Evolutionary conservation across 2,113 vertebrate species (phyloP).

Genomic region (Cyprinodon variegatus): DNA sequence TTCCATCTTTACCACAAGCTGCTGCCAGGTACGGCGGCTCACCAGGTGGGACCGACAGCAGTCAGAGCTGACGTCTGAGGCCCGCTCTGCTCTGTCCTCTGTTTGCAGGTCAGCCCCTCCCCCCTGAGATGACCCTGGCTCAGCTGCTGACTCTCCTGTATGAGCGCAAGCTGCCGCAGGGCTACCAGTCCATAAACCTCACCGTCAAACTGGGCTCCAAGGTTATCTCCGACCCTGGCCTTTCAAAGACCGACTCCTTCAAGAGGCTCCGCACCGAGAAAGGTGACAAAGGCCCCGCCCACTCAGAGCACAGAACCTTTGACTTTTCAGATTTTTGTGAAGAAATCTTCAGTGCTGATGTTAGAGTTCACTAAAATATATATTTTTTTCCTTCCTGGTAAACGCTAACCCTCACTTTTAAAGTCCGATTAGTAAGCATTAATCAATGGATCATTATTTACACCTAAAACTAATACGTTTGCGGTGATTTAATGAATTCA

Average conservation of each 20-base stretch:
- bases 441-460: no score
- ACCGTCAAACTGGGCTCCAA: constrained; percentile 97
- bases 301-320: no score
- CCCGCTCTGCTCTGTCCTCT: background rate
- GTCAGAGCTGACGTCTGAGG: background rate
- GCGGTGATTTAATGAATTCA: no score
- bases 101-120: constrained; percentile 91
- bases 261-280: constrained; percentile 97
- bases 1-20: constrained; percentile 98
- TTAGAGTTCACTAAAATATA: no score
- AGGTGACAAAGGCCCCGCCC: constrained; percentile 76
- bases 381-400: no score
- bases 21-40: constrained; percentile 76
- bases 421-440: no score
- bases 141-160: constrained; percentile 95
- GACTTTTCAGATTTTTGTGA: no score
- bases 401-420: no score
- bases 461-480: no score
- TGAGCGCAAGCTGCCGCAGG: constrained; percentile 96
- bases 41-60: background rate
- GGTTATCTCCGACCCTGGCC: constrained; percentile 94
- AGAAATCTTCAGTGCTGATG: no score
- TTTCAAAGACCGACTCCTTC: constrained; percentile 98
- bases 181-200: constrained; percentile 95
- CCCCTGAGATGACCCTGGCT: constrained; percentile 96